phyloP scores from a whole-genome alignment of 1,140 invertebrate genomes.

The Hyposmocoma kahamanoa region DNA sequence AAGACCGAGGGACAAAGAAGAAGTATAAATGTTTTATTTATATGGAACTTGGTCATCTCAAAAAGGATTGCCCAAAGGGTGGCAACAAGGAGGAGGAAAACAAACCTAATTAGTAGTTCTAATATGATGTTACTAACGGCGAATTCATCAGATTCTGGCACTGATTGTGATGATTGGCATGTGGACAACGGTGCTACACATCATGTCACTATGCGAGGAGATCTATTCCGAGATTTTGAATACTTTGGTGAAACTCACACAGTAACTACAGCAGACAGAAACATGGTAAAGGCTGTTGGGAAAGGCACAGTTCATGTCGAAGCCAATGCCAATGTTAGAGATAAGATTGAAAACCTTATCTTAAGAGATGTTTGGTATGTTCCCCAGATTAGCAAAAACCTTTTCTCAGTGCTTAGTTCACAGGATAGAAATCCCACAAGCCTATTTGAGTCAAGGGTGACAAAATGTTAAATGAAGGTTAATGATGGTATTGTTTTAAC shows the following conservation, averaged over 20 bases:
- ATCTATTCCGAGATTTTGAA: constrained; percentile 2
- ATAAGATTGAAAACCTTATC: neutral
- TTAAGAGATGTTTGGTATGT: constrained; percentile 12
- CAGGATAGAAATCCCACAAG: constrained; percentile 11
- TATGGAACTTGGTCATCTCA: no score
- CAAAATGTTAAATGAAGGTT: neutral
- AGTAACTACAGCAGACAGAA: constrained; percentile 7
- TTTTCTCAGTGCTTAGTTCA: constrained; percentile 14
- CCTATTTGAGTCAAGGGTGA: constrained; percentile 3
- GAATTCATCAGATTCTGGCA: no score
- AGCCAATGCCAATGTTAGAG: neutral
- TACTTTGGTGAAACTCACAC: constrained; percentile 1
- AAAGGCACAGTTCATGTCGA: constrained; percentile 3
- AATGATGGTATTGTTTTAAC: neutral
- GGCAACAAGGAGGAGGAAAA: no score
- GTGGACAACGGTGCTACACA: constrained; percentile 14
- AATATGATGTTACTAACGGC: no score
- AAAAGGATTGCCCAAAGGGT: no score
- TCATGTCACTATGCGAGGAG: constrained; percentile 2
- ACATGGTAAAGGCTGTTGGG: neutral
- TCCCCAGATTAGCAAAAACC: constrained; percentile 12
- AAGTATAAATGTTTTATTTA: no score
- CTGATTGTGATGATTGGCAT: constrained; percentile 8
- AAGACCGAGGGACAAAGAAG: no score
- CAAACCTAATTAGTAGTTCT: no score